Base-by-base conservation (phyloP, 2,113 vertebrate species). In the Bostrychus sinensis region DNA sequence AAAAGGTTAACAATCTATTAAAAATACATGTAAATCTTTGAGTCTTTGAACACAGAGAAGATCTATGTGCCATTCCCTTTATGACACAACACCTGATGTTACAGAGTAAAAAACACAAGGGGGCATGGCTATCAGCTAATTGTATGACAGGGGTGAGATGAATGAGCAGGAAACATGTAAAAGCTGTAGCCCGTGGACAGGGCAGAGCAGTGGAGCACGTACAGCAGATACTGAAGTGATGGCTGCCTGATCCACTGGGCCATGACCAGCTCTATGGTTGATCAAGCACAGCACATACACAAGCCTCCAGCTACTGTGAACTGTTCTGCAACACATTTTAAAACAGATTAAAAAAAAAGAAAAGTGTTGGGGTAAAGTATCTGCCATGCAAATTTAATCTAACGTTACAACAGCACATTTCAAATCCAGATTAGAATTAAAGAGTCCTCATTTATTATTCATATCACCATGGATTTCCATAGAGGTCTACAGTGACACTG, bases 191-290 rank as follows among this genome's bases (percentile, higher is more conserved):
- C 66, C 61, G 46, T 55, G 78, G 65, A 80, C 43, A 37, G 53
- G 45, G 51, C 71, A 56, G 72, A 64, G 67, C 32, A 39, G 69
- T 56, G 68, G 63, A 66, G 65, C 64, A 72, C 41, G 68, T 32
- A 83, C 69, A 81, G 60, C 70, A 82, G 77, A 75, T 55, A 54
- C 54, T 6, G 20, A 72, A 65, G 54, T 72, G 69, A 78, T 55
- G 77, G 72, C 70, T 64, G 67, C 62, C 61, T 64, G 68, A 81
- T 26, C 77, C 71, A 78, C 17, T 65, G 80, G 74, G 69, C 82
- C 78, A 62, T 82, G 71, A 78, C 75, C 65, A 43, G 38, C 70
- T 39, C 42, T 45, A 66, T 57, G 78, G 56, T 64, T 83, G 80
- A 82, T 80, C 50, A 64, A 64, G 41, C 80, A 77, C 63, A 75